Percentiles rank a stretch among this genome's conserved stretches.
Evolutionary conservation across 2,113 vertebrate species (phyloP).

Genomic region (Corythaixoides concolor): DNA sequence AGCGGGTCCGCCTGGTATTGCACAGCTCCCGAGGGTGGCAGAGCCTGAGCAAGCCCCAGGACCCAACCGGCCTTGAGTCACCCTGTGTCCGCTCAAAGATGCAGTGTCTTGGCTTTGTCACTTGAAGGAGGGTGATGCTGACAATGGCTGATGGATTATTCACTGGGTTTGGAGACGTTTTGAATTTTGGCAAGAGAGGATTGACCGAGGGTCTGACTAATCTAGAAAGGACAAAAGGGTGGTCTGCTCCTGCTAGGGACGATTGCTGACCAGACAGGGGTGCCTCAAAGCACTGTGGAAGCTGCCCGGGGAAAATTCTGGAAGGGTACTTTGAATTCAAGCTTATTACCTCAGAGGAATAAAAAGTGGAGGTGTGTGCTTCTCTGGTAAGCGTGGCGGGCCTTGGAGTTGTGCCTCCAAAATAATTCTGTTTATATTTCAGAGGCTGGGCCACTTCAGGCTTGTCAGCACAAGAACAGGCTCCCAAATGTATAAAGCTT

Average conservation of each 20-base stretch:
- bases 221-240: neutral
- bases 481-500: neutral
- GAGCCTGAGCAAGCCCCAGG: neutral
- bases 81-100: fast-evolving
- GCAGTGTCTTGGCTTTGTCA: fast-evolving
- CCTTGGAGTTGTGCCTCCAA: neutral
- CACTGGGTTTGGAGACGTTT: neutral
- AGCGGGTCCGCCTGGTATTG: fast-evolving
- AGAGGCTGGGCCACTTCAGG: neutral
- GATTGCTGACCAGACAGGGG: neutral
- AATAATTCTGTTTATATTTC: neutral
- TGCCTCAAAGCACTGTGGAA: neutral
- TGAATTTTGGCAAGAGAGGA: neutral
- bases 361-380: neutral
- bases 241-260: neutral
- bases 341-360: neutral
- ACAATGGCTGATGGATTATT: neutral
- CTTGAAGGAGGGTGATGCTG: neutral
- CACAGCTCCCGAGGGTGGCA: neutral
- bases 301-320: neutral
- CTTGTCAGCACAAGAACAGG: neutral
- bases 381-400: neutral
- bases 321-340: neutral
- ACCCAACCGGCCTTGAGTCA: fast-evolving
- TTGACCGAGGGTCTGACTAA: neutral